Evolutionary conservation across 2,888 invertebrate species (phyloP), one percentile per base, ranked within the genome.

Genomic region (Lochmaea crataegi): DNA sequence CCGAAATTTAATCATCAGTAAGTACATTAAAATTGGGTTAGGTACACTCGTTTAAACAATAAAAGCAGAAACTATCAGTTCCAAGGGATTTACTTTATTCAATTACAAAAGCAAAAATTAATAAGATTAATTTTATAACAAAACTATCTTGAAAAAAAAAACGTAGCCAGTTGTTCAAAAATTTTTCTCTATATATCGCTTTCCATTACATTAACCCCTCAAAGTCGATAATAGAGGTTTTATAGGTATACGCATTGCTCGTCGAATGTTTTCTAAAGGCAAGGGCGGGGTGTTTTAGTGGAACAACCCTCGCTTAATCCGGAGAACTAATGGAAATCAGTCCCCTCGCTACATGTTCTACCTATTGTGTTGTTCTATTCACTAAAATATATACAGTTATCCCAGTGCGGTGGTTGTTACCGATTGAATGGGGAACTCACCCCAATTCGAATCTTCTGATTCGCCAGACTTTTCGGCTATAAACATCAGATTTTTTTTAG

Each of bases 361-460:
- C 82, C 83, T 82, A 84, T 85, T 84, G 84, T 85, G 83, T 83
- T 83, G 81, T 84, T 83, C 82, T 83, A 85, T 83, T 85, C 85
- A 85, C 85, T 85, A 86, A 86, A 85, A 86, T 85, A 84, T 85
- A 85, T 84, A 85, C 84, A 85, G 84, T 85, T 85, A 85, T 84
- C 83, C 81, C 81, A 80, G 80, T 79, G 81, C 80, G 82, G 82
- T 80, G 77, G 77, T 78, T 79, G 77, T 81, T 80, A 80, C 11
- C 80, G 82, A 83, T 81, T 81, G 80, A 81, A 80, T 79, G 79
- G 84, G 78, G 77, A 76, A 78, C 76, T 76, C 74, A 76, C 74
- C 77, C 73, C 65, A 45, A 56, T 71, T 45, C 64, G 66, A 11
- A 68, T 68, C 38, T 41, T 68, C 60, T 68, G 60, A 73, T 71